These are phyloP conservation scores for Drosophila sordidula DNA, from an alignment of 2,888 invertebrate species.

Conservation along the genomic window DNA sequence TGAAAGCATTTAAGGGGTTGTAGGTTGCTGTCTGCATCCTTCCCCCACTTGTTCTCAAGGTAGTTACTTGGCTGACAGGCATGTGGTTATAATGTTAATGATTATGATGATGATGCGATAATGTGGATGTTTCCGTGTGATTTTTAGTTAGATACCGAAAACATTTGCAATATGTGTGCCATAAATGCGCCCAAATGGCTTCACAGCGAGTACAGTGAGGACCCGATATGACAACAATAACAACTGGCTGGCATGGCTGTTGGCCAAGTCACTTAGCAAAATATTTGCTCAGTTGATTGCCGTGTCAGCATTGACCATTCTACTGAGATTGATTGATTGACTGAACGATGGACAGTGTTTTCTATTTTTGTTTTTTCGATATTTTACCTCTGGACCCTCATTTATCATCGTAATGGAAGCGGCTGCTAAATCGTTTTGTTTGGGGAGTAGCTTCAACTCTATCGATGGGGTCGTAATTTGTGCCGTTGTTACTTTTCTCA, in stretches of 20 bases:
- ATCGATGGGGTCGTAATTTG: constrained; percentile 18
- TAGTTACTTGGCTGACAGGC: constrained; percentile 2
- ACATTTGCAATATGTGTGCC: constrained; percentile 4
- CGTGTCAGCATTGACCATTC: constrained; percentile 44
- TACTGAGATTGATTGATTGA: constrained; percentile 51
- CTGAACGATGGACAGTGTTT: constrained; percentile 30
- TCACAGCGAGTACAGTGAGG: constrained; percentile 12
- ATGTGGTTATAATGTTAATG: constrained; percentile 18
- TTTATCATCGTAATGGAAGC: constrained; percentile 43
- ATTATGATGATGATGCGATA: constrained; percentile 45
- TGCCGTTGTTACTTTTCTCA: constrained; percentile 33
- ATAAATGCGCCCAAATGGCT: constrained; percentile 42
- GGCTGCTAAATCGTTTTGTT: constrained; percentile 26
- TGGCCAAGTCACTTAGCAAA: constrained; percentile 33
- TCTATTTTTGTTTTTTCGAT: constrained; percentile 2
- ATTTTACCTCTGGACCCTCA: constrained; percentile 9
- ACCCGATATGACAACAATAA: not conserved
- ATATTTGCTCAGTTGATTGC: constrained; percentile 66
- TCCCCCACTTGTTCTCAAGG: not conserved
- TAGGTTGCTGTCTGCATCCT: not conserved
- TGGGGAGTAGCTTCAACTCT: constrained; percentile 19
- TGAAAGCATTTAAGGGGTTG: not conserved
- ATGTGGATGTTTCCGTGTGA: constrained; percentile 41
- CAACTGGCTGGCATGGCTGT: constrained; percentile 1
- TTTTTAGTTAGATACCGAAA: constrained; percentile 27